Percentiles rank a stretch among this genome's conserved stretches.
phyloP scores from a whole-genome alignment of 2,797 vertebrate species.

The Pseudotriccus pelzelni region DNA sequence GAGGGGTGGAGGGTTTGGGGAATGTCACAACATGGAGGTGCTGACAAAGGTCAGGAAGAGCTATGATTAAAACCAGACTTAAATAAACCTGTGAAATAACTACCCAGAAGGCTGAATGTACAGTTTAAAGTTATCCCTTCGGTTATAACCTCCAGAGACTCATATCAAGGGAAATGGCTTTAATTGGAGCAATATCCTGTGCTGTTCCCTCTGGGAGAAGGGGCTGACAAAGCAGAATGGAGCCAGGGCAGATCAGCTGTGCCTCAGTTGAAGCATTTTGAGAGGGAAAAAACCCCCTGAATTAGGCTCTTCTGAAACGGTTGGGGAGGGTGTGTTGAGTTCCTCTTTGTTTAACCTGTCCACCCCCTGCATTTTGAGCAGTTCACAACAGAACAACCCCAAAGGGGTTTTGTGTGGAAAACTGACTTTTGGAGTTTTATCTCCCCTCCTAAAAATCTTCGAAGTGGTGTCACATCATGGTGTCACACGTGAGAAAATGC shows the following conservation, averaged over 20 bases:
- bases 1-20: not conserved
- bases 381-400: fast-evolving
- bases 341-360: not conserved
- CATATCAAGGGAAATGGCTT: not conserved
- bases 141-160: not conserved
- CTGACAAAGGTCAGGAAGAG: not conserved
- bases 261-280: not conserved
- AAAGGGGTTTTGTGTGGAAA: not conserved
- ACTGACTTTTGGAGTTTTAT: not conserved
- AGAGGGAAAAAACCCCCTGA: fast-evolving
- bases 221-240: not conserved
- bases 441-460: not conserved
- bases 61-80: not conserved
- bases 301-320: not conserved
- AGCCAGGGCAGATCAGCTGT: not conserved
- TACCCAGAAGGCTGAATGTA: not conserved
- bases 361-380: not conserved
- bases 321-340: not conserved
- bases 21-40: fast-evolving
- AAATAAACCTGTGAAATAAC: not conserved
- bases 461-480: not conserved
- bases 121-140: not conserved
- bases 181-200: constrained; percentile 2
- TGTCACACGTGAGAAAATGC: not conserved
- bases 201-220: not conserved